Conservation (phyloP, 2,113 vertebrate species). For the Perccottus glenii region DNA sequence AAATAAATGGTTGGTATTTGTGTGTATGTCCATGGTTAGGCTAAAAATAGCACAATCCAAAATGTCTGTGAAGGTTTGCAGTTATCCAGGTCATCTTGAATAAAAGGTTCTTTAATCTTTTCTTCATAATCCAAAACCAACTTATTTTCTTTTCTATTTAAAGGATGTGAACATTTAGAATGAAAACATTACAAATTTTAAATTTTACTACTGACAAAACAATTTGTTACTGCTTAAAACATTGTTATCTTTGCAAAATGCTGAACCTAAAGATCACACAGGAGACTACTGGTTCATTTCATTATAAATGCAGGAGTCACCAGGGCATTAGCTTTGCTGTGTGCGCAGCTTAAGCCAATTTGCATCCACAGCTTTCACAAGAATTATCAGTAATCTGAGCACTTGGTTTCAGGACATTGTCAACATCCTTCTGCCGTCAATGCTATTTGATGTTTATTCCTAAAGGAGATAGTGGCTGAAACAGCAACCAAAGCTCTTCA, state of each 20-base stretch:
- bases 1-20: no score
- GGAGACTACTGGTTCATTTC: slow-evolving; percentile 28
- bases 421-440: slow-evolving; percentile 59
- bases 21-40: no score
- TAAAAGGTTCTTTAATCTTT: no score
- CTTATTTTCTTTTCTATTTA: no score
- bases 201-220: not conserved
- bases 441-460: slow-evolving; percentile 67
- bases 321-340: slow-evolving; percentile 60
- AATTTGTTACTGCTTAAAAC: not conserved
- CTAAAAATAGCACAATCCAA: no score
- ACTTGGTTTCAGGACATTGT: slow-evolving; percentile 66
- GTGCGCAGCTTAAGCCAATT: slow-evolving; percentile 54
- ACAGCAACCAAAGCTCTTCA: slow-evolving; percentile 52
- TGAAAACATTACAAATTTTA: no score
- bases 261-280: slow-evolving; percentile 39
- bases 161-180: no score
- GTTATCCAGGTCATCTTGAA: no score
- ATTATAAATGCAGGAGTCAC: slow-evolving; percentile 69
- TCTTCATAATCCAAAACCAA: no score
- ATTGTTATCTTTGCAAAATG: slow-evolving; percentile 28
- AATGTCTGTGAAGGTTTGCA: no score
- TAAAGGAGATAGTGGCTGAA: slow-evolving; percentile 57
- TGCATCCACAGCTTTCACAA: slow-evolving; percentile 52
- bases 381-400: slow-evolving; percentile 64